These are phyloP conservation scores for Altica lythri DNA, from an alignment of 2,888 invertebrate genomes.

Conservation along the genomic window DNA sequence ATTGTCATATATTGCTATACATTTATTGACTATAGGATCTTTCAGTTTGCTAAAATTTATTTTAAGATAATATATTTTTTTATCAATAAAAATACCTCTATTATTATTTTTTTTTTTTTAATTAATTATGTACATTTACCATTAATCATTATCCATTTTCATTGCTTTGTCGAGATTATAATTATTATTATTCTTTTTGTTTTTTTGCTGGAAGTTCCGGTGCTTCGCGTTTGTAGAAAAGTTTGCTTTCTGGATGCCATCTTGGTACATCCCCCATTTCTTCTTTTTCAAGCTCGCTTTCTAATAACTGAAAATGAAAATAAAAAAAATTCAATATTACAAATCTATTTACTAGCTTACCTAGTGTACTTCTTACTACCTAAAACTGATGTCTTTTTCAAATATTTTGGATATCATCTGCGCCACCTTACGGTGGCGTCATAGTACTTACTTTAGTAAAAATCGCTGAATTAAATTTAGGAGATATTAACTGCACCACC, in stretches of 20 bases:
- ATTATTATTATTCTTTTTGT: slow-evolving; percentile 17
- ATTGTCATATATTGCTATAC: not conserved
- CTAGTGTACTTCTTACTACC: too few species aligned
- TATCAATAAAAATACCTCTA: slow-evolving; percentile 32
- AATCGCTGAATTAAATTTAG: too few species aligned
- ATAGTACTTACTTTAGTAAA: too few species aligned
- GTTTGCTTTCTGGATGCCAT: slow-evolving; percentile 53
- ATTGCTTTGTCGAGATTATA: slow-evolving; percentile 27
- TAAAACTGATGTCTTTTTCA: too few species aligned
- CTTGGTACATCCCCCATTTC: slow-evolving; percentile 51
- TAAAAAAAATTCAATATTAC: not conserved
- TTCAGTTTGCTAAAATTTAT: slow-evolving; percentile 32
- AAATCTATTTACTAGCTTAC: too few species aligned
- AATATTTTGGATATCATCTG: too few species aligned
- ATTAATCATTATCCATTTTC: slow-evolving; percentile 27
- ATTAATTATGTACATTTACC: slow-evolving; percentile 32
- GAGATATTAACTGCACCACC: too few species aligned
- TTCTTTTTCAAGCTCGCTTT: slow-evolving; percentile 52
- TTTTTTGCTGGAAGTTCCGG: slow-evolving; percentile 22
- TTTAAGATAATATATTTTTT: slow-evolving; percentile 11
- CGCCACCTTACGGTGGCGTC: too few species aligned
- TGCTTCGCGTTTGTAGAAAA: slow-evolving; percentile 52
- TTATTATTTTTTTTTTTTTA: slow-evolving; percentile 26
- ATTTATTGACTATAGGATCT: slow-evolving; percentile 14
- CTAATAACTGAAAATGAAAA: slow-evolving; percentile 46